Percentiles rank a stretch among this genome's conserved stretches.
Evolutionary conservation across 2,797 vertebrate genomes (phyloP).

Genomic region (Cygnus olor): DNA sequence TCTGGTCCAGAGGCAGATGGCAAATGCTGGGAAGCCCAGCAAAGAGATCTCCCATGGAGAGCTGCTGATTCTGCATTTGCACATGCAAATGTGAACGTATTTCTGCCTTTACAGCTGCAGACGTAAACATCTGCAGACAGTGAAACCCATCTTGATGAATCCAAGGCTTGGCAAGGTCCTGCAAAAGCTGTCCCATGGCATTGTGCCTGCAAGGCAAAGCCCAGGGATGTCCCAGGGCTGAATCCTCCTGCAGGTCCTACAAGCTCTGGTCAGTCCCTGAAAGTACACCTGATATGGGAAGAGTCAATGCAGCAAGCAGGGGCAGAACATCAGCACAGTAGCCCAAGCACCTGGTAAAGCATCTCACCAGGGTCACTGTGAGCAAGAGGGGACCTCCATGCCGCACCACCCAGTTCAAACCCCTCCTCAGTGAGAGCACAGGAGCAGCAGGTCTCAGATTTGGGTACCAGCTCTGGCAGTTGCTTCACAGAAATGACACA

Average conservation of each 20-base stretch:
- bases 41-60: background rate
- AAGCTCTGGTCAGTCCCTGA: background rate
- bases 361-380: background rate
- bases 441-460: background rate
- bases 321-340: background rate
- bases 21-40: background rate
- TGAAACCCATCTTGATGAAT: background rate
- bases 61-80: background rate
- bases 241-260: background rate
- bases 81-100: fast-evolving
- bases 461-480: background rate
- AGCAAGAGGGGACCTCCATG: too few species aligned
- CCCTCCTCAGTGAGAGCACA: background rate
- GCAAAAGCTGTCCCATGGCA: background rate
- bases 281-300: background rate
- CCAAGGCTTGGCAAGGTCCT: background rate
- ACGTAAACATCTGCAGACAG: background rate
- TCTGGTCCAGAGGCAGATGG: background rate
- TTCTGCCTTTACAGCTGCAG: background rate
- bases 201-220: background rate
- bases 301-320: background rate
- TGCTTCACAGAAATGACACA: background rate
- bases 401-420: fast-evolving
- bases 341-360: background rate
- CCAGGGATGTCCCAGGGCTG: background rate